A percentile compares a stretch with the other conserved stretches of the same genome.
Evolutionary conservation across 2,888 invertebrate genomes (phyloP).

Genomic region (Napeogenes sylphis): DNA sequence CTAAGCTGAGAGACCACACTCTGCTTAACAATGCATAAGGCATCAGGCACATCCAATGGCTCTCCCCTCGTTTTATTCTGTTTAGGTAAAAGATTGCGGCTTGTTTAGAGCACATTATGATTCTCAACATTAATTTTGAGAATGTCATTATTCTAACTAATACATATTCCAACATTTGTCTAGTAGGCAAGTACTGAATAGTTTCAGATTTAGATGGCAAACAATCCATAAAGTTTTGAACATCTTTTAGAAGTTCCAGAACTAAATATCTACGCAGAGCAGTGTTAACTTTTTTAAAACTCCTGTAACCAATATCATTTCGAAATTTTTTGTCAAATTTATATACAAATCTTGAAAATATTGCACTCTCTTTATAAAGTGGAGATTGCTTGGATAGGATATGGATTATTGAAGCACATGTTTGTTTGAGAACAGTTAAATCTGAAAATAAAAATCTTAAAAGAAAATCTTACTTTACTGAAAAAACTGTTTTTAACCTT

Average conservation of each 20-base stretch:
- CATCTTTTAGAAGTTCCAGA: slow-evolving; percentile 65
- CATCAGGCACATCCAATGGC: slow-evolving; percentile 75
- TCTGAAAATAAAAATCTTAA: slow-evolving; percentile 47
- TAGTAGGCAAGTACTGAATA: slow-evolving; percentile 63
- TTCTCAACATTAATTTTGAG: slow-evolving; percentile 72
- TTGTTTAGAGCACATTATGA: slow-evolving; percentile 66
- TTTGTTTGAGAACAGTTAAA: slow-evolving; percentile 44
- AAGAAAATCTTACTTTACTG: background rate
- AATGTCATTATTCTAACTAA: slow-evolving; percentile 75
- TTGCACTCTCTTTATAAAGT: slow-evolving; percentile 74
- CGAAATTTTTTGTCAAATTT: slow-evolving; percentile 79
- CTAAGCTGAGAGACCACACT: slow-evolving; percentile 72
- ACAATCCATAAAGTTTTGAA: slow-evolving; percentile 51
- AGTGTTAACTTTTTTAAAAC: slow-evolving; percentile 74
- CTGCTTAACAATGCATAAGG: slow-evolving; percentile 75
- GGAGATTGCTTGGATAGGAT: slow-evolving; percentile 64
- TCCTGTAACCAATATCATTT: slow-evolving; percentile 75
- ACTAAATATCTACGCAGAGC: slow-evolving; percentile 71
- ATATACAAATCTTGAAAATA: slow-evolving; percentile 76
- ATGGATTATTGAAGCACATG: slow-evolving; percentile 47
- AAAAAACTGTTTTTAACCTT: background rate
- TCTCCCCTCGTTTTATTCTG: slow-evolving; percentile 74
- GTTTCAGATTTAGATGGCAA: slow-evolving; percentile 50
- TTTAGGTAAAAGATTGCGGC: slow-evolving; percentile 72
- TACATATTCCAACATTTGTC: slow-evolving; percentile 78